Percentiles rank a stretch among this genome's conserved stretches.
Conservation (phyloP, 2,888 invertebrate species). For the Nesidiocoris tenuis region DNA sequence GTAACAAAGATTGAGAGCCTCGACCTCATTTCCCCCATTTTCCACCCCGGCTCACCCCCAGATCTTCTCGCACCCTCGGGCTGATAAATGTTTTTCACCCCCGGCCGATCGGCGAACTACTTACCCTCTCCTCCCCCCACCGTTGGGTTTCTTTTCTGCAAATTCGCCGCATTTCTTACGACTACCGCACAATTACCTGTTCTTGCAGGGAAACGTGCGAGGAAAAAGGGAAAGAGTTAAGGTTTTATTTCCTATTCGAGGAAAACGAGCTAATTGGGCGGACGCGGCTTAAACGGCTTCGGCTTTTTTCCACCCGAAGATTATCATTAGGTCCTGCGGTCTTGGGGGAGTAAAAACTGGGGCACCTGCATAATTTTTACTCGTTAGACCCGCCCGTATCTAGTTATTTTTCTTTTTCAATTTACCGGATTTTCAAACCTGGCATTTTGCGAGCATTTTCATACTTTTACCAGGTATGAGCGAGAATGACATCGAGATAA, state of each 20-base stretch:
- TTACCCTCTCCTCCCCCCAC: slow-evolving; percentile 9
- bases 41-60: background rate
- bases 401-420: no score
- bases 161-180: slow-evolving; percentile 6
- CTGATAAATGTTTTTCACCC: slow-evolving; percentile 38
- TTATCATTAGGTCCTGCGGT: background rate
- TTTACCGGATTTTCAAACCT: no score
- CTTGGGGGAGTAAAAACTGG: no score
- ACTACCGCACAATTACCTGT: slow-evolving; percentile 16
- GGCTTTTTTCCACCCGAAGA: background rate
- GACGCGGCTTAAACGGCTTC: background rate
- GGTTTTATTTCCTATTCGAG: slow-evolving; percentile 31
- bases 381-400: no score
- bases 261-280: slow-evolving; percentile 18
- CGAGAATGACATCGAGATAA: no score
- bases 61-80: background rate
- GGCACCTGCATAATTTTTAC: no score
- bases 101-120: slow-evolving; percentile 19
- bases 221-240: slow-evolving; percentile 1
- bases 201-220: background rate
- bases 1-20: slow-evolving; percentile 28
- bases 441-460: no score
- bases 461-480: no score
- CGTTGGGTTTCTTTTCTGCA: slow-evolving; percentile 4
- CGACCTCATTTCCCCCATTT: slow-evolving; percentile 21